Conservation (phyloP, 2,113 vertebrate species). For the Rousettus leschenaultii region DNA sequence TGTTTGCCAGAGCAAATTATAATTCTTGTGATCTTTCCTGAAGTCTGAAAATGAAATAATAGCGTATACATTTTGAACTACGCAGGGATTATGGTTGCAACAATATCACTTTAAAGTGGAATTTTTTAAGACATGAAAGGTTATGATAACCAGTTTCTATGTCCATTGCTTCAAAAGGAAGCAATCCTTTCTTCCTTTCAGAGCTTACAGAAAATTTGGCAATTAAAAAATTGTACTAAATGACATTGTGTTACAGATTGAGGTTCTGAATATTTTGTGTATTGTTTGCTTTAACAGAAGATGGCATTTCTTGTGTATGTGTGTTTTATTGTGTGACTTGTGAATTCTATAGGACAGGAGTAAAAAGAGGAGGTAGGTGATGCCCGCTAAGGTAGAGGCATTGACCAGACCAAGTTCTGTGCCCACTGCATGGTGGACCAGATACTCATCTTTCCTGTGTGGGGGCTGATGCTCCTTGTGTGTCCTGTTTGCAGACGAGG, state of each 20-base stretch:
- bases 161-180: background rate
- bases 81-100: background rate
- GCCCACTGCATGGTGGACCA: background rate
- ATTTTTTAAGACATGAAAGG: background rate
- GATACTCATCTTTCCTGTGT: background rate
- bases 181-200: background rate
- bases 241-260: slow-evolving; percentile 3
- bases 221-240: background rate
- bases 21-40: slow-evolving; percentile 17
- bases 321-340: background rate
- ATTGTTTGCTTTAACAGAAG: background rate
- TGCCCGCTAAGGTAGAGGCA: background rate
- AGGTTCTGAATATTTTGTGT: background rate
- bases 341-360: background rate
- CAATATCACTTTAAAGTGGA: background rate
- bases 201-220: background rate
- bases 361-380: background rate
- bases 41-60: background rate
- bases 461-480: background rate
- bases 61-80: rapidly evolving
- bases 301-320: background rate
- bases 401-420: background rate
- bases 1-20: slow-evolving; percentile 63
- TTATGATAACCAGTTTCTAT: background rate
- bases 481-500: background rate